Conservation (phyloP, 2,113 vertebrate species). For the Callionymus lyra region DNA sequence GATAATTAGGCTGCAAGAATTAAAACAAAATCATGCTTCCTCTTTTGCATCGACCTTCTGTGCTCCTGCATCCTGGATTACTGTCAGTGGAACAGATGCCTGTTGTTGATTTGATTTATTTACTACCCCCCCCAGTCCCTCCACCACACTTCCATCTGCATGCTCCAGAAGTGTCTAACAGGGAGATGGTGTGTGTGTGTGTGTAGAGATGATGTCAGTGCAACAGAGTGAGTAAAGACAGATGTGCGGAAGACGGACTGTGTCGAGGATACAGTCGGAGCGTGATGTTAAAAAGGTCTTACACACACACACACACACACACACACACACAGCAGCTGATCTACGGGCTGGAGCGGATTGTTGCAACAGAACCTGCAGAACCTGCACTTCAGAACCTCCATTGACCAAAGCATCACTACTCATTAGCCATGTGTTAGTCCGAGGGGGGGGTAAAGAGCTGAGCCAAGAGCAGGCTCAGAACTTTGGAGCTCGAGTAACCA, state of each 20-base stretch:
- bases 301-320: no score
- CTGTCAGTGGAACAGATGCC: constrained; percentile 41
- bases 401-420: no score
- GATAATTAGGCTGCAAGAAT: no score
- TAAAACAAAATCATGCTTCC: constrained; percentile 15
- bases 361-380: no score
- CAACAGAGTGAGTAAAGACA: constrained; percentile 49
- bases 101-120: constrained; percentile 51
- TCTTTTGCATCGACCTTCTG: constrained; percentile 23
- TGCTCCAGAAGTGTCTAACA: constrained; percentile 20
- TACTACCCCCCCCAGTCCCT: constrained; percentile 11
- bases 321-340: no score
- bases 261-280: constrained; percentile 22
- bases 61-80: constrained; percentile 25
- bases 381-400: no score
- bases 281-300: no score
- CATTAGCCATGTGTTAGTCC: no score
- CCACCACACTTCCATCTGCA: constrained; percentile 8
- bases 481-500: no score
- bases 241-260: constrained; percentile 41
- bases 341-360: no score
- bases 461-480: no score
- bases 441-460: no score
- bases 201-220: constrained; percentile 44
- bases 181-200: constrained; percentile 7